phyloP scores from a whole-genome alignment of 2,888 invertebrate species.

The Thecocarcelia acutangulata region DNA sequence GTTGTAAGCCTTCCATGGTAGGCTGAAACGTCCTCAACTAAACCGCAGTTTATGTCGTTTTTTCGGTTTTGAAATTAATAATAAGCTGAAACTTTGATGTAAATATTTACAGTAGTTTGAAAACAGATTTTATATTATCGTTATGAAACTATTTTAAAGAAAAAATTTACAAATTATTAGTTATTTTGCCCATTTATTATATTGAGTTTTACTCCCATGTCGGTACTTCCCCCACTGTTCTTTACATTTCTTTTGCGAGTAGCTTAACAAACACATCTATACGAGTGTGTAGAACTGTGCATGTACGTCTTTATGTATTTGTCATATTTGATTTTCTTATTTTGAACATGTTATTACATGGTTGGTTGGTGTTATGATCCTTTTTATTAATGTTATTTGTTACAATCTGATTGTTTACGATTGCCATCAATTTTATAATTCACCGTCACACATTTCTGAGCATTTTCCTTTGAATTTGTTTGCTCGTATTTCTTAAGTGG shows the following conservation, averaged over 20 bases:
- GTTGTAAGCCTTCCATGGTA: too few species aligned
- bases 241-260: slow-evolving; percentile 19
- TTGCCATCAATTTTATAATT: slow-evolving; percentile 63
- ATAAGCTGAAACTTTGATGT: too few species aligned
- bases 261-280: background rate
- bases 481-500: slow-evolving; percentile 55
- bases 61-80: too few species aligned
- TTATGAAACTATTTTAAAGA: too few species aligned
- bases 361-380: slow-evolving; percentile 52
- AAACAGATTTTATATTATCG: too few species aligned
- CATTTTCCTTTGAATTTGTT: slow-evolving; percentile 32
- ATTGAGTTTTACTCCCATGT: background rate
- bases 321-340: slow-evolving; percentile 35
- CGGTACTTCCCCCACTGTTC: slow-evolving; percentile 17
- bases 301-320: background rate
- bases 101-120: too few species aligned
- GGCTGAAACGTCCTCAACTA: too few species aligned
- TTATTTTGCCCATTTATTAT: too few species aligned
- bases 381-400: slow-evolving; percentile 48
- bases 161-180: too few species aligned
- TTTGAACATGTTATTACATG: slow-evolving; percentile 45
- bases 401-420: slow-evolving; percentile 44
- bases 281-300: too few species aligned
- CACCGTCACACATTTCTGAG: slow-evolving; percentile 39
- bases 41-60: too few species aligned